These are phyloP conservation scores for Acromyrmex charruanus DNA, from an alignment of 1,140 invertebrate species.

Conservation along the genomic window DNA sequence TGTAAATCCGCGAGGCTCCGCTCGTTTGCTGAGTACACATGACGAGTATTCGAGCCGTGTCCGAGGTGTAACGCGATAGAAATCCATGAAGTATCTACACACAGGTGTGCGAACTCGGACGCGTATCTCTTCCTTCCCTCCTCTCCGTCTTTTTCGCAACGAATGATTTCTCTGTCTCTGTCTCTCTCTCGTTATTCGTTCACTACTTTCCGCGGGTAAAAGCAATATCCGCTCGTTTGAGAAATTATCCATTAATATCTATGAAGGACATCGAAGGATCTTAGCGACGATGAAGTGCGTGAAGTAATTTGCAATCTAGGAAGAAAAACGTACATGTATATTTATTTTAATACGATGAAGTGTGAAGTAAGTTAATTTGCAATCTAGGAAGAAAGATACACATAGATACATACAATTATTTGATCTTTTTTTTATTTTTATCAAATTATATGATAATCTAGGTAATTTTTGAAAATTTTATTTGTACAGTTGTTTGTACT, in stretches of 20 bases:
- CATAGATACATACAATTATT: neutral
- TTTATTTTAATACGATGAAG: neutral
- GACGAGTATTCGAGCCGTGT: constrained; percentile 32
- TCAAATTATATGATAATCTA: neutral
- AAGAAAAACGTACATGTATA: neutral
- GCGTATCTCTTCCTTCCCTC: constrained; percentile 30
- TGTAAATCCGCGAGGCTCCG: constrained; percentile 37
- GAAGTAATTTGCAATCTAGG: constrained; percentile 1
- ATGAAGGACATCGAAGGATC: neutral
- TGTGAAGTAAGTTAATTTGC: constrained; percentile 14
- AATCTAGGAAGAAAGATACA: neutral
- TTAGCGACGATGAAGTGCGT: neutral
- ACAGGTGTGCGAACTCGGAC: constrained; percentile 48
- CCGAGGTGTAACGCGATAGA: constrained; percentile 54
- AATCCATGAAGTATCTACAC: constrained; percentile 22
- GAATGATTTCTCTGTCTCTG: constrained; percentile 11
- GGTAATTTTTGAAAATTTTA: neutral
- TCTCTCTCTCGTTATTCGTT: neutral
- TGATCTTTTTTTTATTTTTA: neutral
- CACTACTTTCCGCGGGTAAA: constrained; percentile 32
- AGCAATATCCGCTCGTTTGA: constrained; percentile 11
- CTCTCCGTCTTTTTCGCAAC: constrained; percentile 24
- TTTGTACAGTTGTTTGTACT: neutral
- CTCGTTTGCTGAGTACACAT: constrained; percentile 33
- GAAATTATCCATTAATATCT: neutral